Base-by-base conservation (phyloP, 2,113 vertebrate species). In the Spea multiplicata region DNA sequence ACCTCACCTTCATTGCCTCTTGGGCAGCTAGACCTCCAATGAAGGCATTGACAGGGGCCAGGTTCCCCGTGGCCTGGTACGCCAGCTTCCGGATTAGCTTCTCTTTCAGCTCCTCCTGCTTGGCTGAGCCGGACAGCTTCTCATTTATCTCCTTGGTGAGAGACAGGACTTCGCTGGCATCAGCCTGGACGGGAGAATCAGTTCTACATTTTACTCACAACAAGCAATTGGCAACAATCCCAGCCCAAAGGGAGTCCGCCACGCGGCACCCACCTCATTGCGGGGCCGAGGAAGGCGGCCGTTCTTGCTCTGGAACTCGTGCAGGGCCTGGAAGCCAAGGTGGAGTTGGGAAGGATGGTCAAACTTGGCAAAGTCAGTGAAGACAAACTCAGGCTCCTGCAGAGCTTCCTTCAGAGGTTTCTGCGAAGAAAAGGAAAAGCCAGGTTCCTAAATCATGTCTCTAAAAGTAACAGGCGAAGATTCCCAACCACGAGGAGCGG, bases 1-100 rank as follows among this genome's bases (percentile, higher is more conserved):
- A 14, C 5, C 13, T 85, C 80, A 97, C 96, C 95, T 98, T 98
- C 95, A 98, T 95, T 83, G 97, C 95, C 85, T 98, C 96, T 89
- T 98, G 97, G 6, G 96, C 97, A 4, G 95, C 95, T 55, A 98
- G 83, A 0, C 97, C 96, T 0, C 96, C 96, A 57, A 98, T 94
- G 86, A 97, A 97, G 57, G 96, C 97, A 14, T 97, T 96, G 78
- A 98, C 74, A 0, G 97, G 96, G 0, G 96, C 96, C 80, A 98
- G 84, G 81, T 97, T 95, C 0, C 97, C 97, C 30, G 91, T 89
- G 67, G 94, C 88, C 76, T 96, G 86, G 76, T 81, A 97, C 0
- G 95, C 85, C 77, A 98, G 17, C 66, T 96, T 93, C 82, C 90
- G 91, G 13, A 97, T 85, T 2, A 97, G 85, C 3, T 85, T 88